Percentiles rank a stretch among this genome's conserved stretches.
These are phyloP conservation scores for Tenualosa ilisha DNA, from an alignment of 2,797 vertebrate species.

Conservation along the genomic window DNA sequence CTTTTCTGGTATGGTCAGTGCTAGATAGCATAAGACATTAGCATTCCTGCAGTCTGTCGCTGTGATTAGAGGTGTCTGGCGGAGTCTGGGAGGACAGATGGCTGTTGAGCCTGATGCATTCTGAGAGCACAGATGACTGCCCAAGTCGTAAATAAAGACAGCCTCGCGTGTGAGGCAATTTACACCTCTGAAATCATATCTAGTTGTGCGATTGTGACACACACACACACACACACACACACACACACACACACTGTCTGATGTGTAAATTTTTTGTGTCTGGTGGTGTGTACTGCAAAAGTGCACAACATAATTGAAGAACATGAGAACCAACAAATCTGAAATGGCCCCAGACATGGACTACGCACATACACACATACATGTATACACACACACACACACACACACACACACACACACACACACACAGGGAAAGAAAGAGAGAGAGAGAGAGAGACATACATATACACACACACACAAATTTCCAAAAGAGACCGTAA, in stretches of 20 bases:
- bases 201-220: not conserved
- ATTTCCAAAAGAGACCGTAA: too few relatives aligned
- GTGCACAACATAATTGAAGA: too few relatives aligned
- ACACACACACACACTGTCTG: not conserved
- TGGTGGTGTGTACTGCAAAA: too few relatives aligned
- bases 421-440: not conserved
- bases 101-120: slow-evolving; percentile 24
- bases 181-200: not conserved
- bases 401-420: too few relatives aligned
- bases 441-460: too few relatives aligned
- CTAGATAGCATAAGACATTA: not conserved
- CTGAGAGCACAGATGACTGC: slow-evolving; percentile 61
- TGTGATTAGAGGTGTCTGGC: not conserved
- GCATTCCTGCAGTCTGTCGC: not conserved
- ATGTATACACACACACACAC: not conserved
- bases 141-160: slow-evolving; percentile 47
- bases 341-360: not conserved
- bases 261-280: too few relatives aligned
- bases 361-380: not conserved
- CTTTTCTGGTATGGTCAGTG: not conserved
- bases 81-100: not conserved
- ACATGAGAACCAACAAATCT: too few relatives aligned
- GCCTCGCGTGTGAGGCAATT: slow-evolving; percentile 18
- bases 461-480: too few relatives aligned
- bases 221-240: not conserved